Conservation (phyloP, 2,113 vertebrate species). For the Heterochromis multidens region DNA sequence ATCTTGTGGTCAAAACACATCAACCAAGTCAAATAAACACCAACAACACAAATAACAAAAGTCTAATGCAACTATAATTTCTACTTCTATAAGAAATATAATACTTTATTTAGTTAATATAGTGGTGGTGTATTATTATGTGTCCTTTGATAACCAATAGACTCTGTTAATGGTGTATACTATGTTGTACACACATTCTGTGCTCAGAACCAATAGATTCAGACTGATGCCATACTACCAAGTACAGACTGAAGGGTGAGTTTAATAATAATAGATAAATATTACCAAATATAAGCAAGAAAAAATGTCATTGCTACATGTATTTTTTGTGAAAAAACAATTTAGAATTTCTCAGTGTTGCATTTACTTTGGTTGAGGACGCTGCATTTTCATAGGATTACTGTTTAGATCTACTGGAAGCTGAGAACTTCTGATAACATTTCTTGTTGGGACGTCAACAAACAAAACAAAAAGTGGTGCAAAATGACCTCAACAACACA, state of each 20-base stretch:
- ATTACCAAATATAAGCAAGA: background rate
- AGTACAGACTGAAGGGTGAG: background rate
- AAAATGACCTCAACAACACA: too few species aligned
- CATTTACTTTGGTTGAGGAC: too few species aligned
- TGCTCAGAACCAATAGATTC: too few species aligned
- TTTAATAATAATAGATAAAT: background rate
- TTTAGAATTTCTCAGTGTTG: too few species aligned
- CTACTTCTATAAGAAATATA: background rate
- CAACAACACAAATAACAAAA: background rate
- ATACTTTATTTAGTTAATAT: background rate
- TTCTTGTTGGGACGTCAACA: too few species aligned
- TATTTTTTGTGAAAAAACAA: background rate
- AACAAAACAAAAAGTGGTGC: too few species aligned
- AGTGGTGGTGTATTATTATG: background rate
- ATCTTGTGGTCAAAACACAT: background rate
- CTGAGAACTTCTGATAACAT: too few species aligned
- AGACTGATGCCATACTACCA: background rate
- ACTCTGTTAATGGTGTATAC: rapidly evolving
- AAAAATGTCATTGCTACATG: background rate
- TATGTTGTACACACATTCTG: background rate
- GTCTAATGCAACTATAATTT: background rate
- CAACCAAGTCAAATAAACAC: background rate
- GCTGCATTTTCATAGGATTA: too few species aligned
- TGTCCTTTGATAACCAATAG: background rate
- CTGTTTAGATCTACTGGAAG: too few species aligned